A percentile compares a stretch with the other conserved stretches of the same genome.
phyloP scores from a whole-genome alignment of 2,888 invertebrate genomes.

The Pristionchus mayeri region DNA sequence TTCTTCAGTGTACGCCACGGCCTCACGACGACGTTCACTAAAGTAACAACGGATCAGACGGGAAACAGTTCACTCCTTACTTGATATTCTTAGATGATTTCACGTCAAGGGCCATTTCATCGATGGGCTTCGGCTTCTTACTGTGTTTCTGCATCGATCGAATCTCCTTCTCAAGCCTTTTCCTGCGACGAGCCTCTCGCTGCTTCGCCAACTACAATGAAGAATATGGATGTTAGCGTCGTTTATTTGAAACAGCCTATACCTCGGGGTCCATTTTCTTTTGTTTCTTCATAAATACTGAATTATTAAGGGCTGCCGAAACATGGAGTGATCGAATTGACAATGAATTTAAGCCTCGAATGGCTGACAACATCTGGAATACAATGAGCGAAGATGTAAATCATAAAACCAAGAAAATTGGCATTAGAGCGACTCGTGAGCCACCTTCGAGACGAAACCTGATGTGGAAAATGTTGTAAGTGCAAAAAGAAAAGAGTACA shows the following conservation, averaged over 20 bases:
- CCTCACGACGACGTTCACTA: constrained; percentile 74
- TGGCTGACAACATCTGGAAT: constrained; percentile 22
- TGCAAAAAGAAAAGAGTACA: too few relatives aligned
- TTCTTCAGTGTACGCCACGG: constrained; percentile 78
- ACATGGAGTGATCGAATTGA: constrained; percentile 51
- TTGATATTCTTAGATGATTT: constrained; percentile 70
- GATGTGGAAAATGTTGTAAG: too few relatives aligned
- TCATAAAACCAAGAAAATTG: too few relatives aligned
- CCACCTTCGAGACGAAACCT: too few relatives aligned
- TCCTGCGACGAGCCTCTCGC: constrained; percentile 87
- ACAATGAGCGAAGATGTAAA: too few relatives aligned
- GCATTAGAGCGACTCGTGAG: too few relatives aligned
- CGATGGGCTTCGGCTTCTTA: constrained; percentile 89
- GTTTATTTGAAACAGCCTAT: background rate
- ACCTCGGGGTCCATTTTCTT: constrained; percentile 75
- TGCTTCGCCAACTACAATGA: constrained; percentile 82
- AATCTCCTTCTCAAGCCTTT: constrained; percentile 88
- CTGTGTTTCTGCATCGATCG: constrained; percentile 85
- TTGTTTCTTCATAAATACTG: constrained; percentile 72
- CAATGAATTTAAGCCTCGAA: background rate
- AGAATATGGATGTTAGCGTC: background rate
- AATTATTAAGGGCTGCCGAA: constrained; percentile 52
- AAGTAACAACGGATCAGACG: constrained; percentile 4
- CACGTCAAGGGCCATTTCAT: constrained; percentile 83
- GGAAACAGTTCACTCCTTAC: constrained; percentile 55